Base-by-base conservation (phyloP, 2,888 invertebrate species). In the Crioceris asparagi region DNA sequence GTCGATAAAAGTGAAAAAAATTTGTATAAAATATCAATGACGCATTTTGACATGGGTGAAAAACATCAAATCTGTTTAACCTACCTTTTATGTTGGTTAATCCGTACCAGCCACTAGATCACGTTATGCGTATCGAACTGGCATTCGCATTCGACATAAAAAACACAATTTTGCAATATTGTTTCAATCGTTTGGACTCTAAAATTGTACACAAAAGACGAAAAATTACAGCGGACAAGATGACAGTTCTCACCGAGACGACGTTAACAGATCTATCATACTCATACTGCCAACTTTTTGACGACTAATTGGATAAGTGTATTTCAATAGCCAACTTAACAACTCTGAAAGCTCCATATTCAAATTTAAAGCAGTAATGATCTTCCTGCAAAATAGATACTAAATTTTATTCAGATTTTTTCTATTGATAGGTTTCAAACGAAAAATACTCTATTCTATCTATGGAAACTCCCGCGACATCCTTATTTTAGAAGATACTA, bases 41-140 rank as follows among this genome's bases (percentile, higher is more conserved):
- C 61, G 61, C 61, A 64, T 60, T 60, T 46, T 60, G 60, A 59
- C 60, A 57, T 27, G 50, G 53, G 53, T 51, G 53, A 58, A 60
- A 59, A 60, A 59, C 59, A 57, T 54, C 50, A 51, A 48, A 50
- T 44, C 47, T 40, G 54, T 50, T 53, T 61, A 62, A 62, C 63
- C 62, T 63, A 60, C 61, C 61, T 61, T 54, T 45, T 35, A 39
- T 40, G 34, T 34, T 27, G 35, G 36, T 41, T 47, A 30, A 32
- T 44, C 12, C 43, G 47, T 41, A 43, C 31, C 40, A 34, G 23
- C 31, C 40, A 38, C 29, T 47, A 44, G 46, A 51, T 55, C 53
- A 56, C 51, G 54, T 50, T 49, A 43, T 47, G 46, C 48, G 48
- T 39, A 45, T 41, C 39, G 34, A 35, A 41, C 44, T 46, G 45